These are phyloP conservation scores for Yponomeuta malinellus DNA, from an alignment of 2,888 invertebrate species.

Conservation along the genomic window DNA sequence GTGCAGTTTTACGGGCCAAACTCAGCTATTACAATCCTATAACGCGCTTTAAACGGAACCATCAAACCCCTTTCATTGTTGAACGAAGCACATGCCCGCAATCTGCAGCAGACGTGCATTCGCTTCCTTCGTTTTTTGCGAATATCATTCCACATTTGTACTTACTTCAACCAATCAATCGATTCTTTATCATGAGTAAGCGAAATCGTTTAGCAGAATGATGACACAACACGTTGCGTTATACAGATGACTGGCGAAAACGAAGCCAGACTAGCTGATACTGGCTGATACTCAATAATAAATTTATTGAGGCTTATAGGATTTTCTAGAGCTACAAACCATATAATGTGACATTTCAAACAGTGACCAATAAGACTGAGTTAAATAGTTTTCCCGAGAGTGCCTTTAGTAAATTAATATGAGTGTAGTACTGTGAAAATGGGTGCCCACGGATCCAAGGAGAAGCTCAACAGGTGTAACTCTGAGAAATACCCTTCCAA, in stretches of 20 bases:
- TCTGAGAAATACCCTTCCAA: constrained; percentile 78
- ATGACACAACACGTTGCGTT: constrained; percentile 31
- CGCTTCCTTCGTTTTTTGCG: not conserved
- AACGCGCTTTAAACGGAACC: constrained; percentile 5
- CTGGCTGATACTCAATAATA: too few relatives aligned
- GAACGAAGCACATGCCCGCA: not conserved
- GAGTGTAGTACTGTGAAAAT: constrained; percentile 59
- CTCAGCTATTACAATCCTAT: constrained; percentile 15
- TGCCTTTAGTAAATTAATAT: constrained; percentile 2
- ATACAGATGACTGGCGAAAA: not conserved
- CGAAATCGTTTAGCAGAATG: constrained; percentile 19
- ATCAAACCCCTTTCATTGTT: constrained; percentile 10
- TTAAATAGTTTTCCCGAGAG: constrained; percentile 38
- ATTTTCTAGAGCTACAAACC: constrained; percentile 20
- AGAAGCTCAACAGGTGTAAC: constrained; percentile 80
- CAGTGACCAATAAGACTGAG: constrained; percentile 20
- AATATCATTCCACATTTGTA: not conserved
- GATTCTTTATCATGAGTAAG: not conserved
- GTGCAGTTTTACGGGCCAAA: constrained; percentile 30
- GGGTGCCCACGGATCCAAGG: constrained; percentile 87
- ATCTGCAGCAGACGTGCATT: not conserved
- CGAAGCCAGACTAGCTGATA: not conserved
- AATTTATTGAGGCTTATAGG: too few relatives aligned
- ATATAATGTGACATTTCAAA: constrained; percentile 44
- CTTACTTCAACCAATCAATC: not conserved